Evolutionary conservation across 2,888 invertebrate genomes (phyloP).

Genomic region (Proisotoma minuta): DNA sequence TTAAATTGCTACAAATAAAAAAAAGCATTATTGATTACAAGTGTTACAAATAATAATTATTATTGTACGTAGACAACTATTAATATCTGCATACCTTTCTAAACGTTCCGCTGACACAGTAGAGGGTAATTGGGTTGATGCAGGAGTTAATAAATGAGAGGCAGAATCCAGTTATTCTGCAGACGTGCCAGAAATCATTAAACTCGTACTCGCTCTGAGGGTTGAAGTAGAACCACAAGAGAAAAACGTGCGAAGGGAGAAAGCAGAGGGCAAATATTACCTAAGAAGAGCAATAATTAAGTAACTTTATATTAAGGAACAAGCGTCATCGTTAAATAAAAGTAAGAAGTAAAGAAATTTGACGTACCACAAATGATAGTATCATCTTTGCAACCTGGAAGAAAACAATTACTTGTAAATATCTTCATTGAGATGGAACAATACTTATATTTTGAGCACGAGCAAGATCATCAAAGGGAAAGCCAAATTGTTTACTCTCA

Average conservation of each 20-base stretch:
- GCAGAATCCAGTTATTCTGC: slow-evolving; percentile 77
- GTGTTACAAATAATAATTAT: neutral
- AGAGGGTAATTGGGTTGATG: slow-evolving; percentile 87
- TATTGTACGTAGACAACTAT: neutral
- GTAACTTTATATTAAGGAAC: too few species aligned
- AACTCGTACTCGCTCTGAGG: slow-evolving; percentile 59
- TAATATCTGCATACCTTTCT: slow-evolving; percentile 57
- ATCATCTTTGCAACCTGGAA: slow-evolving; percentile 69
- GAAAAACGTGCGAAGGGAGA: slow-evolving; percentile 74
- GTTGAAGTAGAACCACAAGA: slow-evolving; percentile 78
- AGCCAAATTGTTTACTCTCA: too few species aligned
- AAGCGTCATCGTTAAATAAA: too few species aligned
- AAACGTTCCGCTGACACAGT: slow-evolving; percentile 87
- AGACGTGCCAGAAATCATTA: slow-evolving; percentile 70
- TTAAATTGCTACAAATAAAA: neutral
- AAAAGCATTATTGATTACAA: neutral
- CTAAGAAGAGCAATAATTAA: too few species aligned
- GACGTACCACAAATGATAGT: slow-evolving; percentile 77
- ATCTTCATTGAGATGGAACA: too few species aligned
- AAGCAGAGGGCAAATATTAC: slow-evolving; percentile 80
- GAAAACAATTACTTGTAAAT: too few species aligned
- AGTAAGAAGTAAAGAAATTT: too few species aligned
- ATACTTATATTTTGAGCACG: too few species aligned
- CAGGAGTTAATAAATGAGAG: slow-evolving; percentile 86
- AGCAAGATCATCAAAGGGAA: too few species aligned